Conservation (phyloP, 2,797 vertebrate genomes). For the Ibycter americanus region DNA sequence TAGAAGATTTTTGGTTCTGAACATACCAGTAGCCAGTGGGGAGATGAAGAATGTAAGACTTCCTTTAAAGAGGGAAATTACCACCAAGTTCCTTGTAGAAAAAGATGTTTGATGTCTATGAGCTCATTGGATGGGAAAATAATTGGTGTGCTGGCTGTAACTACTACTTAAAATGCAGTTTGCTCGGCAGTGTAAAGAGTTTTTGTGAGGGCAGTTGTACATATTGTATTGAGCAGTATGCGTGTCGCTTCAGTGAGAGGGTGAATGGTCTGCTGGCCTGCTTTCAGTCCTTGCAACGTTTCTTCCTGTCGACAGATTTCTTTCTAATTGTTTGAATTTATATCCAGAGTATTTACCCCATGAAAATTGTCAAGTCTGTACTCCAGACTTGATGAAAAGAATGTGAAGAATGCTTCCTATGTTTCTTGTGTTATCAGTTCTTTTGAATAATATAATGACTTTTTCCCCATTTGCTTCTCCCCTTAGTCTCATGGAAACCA, state of each 20-base stretch:
- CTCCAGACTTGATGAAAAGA: not conserved
- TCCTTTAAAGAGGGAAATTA: not conserved
- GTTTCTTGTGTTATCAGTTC: not conserved
- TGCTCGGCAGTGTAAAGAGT: not conserved
- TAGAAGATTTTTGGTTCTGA: not conserved
- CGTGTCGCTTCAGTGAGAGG: not conserved
- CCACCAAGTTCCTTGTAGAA: not conserved
- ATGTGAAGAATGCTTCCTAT: not conserved
- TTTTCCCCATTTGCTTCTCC: not conserved
- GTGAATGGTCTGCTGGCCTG: not conserved
- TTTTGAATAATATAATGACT: not conserved
- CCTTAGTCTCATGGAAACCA: constrained; percentile 79
- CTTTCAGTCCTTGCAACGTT: not conserved
- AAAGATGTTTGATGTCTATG: not conserved
- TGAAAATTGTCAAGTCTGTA: not conserved
- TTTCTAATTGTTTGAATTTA: not conserved
- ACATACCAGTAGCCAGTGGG: not conserved
- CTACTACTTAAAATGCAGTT: not conserved
- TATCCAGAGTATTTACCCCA: not conserved
- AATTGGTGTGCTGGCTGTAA: not conserved
- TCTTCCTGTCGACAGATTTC: not conserved
- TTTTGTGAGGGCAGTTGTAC: not conserved
- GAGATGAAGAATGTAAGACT: not conserved
- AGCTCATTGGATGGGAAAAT: not conserved
- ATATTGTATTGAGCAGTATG: not conserved